phyloP scores from a whole-genome alignment of 2,113 vertebrate genomes.

The Otocyon megalotis region DNA sequence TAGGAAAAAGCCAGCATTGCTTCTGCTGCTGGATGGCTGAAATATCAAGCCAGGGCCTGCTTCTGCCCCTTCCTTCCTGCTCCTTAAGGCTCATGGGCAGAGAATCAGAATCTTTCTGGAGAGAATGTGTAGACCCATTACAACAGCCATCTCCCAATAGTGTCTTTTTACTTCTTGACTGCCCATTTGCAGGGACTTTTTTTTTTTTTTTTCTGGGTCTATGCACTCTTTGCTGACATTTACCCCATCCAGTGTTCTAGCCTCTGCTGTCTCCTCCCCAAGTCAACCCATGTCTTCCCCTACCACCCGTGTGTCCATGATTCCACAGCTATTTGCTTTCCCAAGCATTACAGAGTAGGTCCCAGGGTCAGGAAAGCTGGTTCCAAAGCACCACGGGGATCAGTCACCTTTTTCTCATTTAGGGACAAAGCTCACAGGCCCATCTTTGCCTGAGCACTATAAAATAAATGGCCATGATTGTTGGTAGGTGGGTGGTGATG shows the following conservation, averaged over 20 bases:
- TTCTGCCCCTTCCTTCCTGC: background rate
- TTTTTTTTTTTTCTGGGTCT: background rate
- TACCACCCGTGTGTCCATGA: background rate
- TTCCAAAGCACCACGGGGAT: background rate
- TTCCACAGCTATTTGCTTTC: background rate
- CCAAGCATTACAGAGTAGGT: too few species aligned
- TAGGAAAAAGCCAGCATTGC: background rate
- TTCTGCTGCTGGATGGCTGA: background rate
- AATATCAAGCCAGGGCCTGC: background rate
- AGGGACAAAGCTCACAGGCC: background rate
- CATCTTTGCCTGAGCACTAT: background rate
- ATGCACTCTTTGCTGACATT: background rate
- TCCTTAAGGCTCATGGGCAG: background rate
- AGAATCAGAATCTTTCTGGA: background rate
- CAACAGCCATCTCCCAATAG: background rate
- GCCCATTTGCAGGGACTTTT: background rate
- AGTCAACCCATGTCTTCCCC: background rate
- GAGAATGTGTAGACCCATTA: background rate
- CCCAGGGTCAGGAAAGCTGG: background rate
- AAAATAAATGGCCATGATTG: background rate
- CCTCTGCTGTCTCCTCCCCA: background rate
- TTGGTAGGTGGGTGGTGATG: background rate
- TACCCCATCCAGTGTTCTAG: background rate
- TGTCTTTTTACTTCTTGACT: background rate
- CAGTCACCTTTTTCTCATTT: background rate